Evolutionary conservation across 1,140 invertebrate genomes (phyloP).

Genomic region (Hycleus phaleratus): DNA sequence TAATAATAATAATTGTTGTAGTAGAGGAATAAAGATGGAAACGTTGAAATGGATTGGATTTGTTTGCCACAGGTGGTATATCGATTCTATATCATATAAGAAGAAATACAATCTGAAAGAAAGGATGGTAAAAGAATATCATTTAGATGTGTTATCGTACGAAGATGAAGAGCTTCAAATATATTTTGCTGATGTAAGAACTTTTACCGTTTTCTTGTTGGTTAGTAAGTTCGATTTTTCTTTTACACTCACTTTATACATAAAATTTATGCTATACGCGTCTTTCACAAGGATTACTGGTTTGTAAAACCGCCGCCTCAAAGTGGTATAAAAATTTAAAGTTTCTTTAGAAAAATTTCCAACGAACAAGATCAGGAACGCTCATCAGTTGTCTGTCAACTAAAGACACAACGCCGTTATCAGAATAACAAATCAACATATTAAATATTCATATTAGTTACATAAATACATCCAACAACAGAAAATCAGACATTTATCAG

Average conservation of each 20-base stretch:
- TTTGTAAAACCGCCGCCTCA: conserved; percentile 11
- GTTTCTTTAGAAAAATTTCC: conserved; percentile 8
- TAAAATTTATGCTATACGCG: conserved; percentile 21
- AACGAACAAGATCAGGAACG: conserved; percentile 5
- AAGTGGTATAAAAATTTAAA: conserved; percentile 13
- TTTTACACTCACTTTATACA: background rate
- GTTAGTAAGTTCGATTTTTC: conserved; percentile 18
- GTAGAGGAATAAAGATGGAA: no score
- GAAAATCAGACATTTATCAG: no score
- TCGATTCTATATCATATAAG: conserved; percentile 20
- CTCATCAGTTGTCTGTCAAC: conserved; percentile 8
- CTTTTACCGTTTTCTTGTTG: conserved; percentile 1
- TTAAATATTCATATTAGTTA: no score
- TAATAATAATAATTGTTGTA: no score
- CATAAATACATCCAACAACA: no score
- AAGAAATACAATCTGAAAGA: conserved; percentile 10
- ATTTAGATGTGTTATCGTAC: conserved; percentile 22
- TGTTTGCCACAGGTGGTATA: conserved; percentile 18
- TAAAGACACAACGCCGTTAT: background rate
- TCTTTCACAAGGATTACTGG: conserved; percentile 20
- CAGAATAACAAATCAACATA: background rate
- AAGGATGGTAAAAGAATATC: conserved; percentile 19
- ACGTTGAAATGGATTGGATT: no score
- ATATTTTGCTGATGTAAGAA: conserved; percentile 19
- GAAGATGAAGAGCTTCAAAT: conserved; percentile 23